Conservation (phyloP, 2,888 invertebrate genomes). For the Allacma fusca region DNA sequence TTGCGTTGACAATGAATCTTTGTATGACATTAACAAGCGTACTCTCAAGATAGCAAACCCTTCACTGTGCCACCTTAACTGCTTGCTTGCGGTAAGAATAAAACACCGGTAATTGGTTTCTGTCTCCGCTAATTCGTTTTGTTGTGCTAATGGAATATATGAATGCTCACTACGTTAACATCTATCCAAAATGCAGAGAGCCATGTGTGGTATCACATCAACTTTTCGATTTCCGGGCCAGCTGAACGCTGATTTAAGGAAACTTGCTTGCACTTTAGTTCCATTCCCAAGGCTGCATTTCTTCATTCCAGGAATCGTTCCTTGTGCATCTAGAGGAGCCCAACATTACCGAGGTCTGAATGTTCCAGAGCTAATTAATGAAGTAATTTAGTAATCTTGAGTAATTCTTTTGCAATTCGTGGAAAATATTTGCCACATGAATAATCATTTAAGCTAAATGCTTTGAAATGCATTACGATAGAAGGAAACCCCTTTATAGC, state of each 20-base stretch:
- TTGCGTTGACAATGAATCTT: constrained; percentile 68
- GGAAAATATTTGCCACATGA: too few species aligned
- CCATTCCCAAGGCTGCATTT: constrained; percentile 52
- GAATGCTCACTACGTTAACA: too few species aligned
- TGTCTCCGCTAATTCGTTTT: too few species aligned
- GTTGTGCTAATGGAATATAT: too few species aligned
- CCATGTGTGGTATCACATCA: constrained; percentile 46
- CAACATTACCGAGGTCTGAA: constrained; percentile 47
- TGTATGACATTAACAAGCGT: constrained; percentile 67
- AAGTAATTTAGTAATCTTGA: constrained; percentile 25
- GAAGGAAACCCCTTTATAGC: neutral
- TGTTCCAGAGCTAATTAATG: constrained; percentile 40
- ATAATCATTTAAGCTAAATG: too few species aligned
- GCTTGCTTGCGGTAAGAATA: constrained; percentile 36
- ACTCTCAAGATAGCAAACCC: constrained; percentile 44
- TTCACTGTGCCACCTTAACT: constrained; percentile 44
- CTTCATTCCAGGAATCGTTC: constrained; percentile 50
- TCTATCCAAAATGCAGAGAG: too few species aligned
- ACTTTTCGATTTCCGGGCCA: constrained; percentile 47
- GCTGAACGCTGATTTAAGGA: constrained; percentile 41
- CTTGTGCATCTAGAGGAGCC: constrained; percentile 48
- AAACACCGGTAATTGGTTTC: too few species aligned
- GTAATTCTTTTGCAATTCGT: neutral
- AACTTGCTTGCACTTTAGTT: constrained; percentile 20
- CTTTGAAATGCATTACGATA: neutral